Evolutionary conservation across 2,113 vertebrate genomes (phyloP), one percentile per base, ranked within the genome.

Genomic region (Bos indicus): DNA sequence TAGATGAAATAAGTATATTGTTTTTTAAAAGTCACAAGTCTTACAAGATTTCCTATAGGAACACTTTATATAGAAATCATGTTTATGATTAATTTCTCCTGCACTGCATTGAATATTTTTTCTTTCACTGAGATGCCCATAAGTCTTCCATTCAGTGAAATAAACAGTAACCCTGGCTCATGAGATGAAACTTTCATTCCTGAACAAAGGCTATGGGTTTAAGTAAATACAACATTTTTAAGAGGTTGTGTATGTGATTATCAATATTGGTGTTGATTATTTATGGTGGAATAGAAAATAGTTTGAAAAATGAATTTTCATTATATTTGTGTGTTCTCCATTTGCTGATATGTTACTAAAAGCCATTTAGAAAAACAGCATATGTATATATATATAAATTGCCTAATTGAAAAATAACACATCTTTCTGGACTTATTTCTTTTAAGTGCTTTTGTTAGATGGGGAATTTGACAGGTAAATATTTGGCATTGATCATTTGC

Each of bases 31-130:
- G n/a, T 51, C 91, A 28, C 3, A 51, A 96, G 19, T 28, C 17
- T 82, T 80, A 90, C 25, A 95, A 6, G 2, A 92, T 97, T 97
- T 98, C 7, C 48, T 89, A 1, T 51, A 26, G n/a, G 26, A 97
- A 95, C 86, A 83, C 3, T 67, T 57, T 80, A 13, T 33, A 96
- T 92, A 71, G 2, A 97, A 14, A 26, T 86, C 13, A 25, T n/a
- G 23, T 3, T 90, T 92, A 95, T 97, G 43, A 97, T 94, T 96
- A 86, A 95, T 82, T 97, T 97, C 26, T 94, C 62, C 5, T 94
- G 10, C 4, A 93, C 14, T 52, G 23, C 36, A 62, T 48, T 83
- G 19, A 92, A 36, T 67, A 40, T 84, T 40, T 43, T 86, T 92
- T 54, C 40, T 95, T 21, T 94, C 30, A 77, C 94, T 98, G 28